These are phyloP conservation scores for Parazoanthus atlanticus DNA, from an alignment of 92 coral and sea anemone species.

Conservation along the genomic window DNA sequence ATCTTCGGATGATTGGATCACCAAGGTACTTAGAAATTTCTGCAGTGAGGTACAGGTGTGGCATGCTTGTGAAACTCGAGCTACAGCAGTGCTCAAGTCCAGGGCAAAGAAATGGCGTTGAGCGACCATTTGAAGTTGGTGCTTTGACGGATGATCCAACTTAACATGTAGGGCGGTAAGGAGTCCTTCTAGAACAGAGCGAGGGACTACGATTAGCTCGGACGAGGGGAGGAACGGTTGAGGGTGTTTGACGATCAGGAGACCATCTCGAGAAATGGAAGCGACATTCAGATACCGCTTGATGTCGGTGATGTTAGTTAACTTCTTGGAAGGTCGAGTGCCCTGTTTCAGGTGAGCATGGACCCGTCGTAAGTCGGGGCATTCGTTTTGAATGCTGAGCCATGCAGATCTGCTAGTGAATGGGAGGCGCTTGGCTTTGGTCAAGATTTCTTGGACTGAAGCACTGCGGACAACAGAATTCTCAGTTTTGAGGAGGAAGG, in stretches of 20 bases:
- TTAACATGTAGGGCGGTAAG: conserved; percentile 53
- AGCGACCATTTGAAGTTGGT: conserved; percentile 45
- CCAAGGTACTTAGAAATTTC: conserved; percentile 50
- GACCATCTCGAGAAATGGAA: background rate
- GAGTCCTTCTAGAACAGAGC: conserved; percentile 30
- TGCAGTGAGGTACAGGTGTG: conserved; percentile 59
- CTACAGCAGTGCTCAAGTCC: conserved; percentile 51
- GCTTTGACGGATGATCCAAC: conserved; percentile 56
- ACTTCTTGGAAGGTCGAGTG: background rate
- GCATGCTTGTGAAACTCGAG: conserved; percentile 40
- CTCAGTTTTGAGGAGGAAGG: conserved; percentile 6
- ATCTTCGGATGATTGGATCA: conserved; percentile 56
- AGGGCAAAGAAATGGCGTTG: conserved; percentile 61
- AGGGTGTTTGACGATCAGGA: background rate
- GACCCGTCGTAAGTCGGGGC: background rate
- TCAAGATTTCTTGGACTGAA: background rate
- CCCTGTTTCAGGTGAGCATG: conserved; percentile 2
- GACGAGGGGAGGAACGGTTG: background rate
- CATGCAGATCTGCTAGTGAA: conserved; percentile 38
- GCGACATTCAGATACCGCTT: background rate
- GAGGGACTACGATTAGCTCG: too few species aligned
- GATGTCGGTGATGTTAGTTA: background rate
- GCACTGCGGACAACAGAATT: conserved; percentile 16
- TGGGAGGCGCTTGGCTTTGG: background rate
- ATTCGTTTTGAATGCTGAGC: conserved; percentile 20